A percentile compares a stretch with the other conserved stretches of the same genome.
phyloP scores from a whole-genome alignment of 30 jellyfish, hydroid and myxozoan species.

The Nemopilema nomurai region DNA sequence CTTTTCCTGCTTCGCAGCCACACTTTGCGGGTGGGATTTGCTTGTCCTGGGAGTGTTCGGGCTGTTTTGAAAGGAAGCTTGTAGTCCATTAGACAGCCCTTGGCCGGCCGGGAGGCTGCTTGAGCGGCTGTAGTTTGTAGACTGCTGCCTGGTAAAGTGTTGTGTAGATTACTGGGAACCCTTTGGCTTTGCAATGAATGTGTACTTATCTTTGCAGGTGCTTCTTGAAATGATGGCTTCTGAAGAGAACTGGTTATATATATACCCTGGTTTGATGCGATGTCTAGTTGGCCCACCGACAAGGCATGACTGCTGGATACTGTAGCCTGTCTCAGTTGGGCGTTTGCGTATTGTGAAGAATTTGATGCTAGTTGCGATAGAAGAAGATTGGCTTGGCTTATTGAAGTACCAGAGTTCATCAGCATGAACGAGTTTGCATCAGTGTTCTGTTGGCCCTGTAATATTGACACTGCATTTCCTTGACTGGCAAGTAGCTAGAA shows the following conservation, averaged over 20 bases:
- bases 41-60: background rate
- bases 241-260: too few relatives aligned
- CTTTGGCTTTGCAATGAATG: background rate
- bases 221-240: background rate
- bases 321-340: background rate
- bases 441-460: background rate
- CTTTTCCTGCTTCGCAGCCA: constrained; percentile 21
- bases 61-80: constrained; percentile 2
- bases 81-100: constrained; percentile 21
- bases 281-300: too few relatives aligned
- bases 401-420: background rate
- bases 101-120: background rate
- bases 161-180: background rate
- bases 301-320: too few relatives aligned
- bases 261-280: too few relatives aligned
- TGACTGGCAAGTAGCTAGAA: background rate
- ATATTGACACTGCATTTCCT: background rate
- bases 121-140: background rate
- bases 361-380: background rate
- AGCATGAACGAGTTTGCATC: background rate
- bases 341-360: background rate
- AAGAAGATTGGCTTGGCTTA: background rate
- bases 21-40: constrained; percentile 22
- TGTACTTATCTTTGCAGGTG: background rate
- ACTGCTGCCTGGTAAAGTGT: background rate